Conservation (phyloP, 2,113 vertebrate genomes). For the Cebus imitator region DNA sequence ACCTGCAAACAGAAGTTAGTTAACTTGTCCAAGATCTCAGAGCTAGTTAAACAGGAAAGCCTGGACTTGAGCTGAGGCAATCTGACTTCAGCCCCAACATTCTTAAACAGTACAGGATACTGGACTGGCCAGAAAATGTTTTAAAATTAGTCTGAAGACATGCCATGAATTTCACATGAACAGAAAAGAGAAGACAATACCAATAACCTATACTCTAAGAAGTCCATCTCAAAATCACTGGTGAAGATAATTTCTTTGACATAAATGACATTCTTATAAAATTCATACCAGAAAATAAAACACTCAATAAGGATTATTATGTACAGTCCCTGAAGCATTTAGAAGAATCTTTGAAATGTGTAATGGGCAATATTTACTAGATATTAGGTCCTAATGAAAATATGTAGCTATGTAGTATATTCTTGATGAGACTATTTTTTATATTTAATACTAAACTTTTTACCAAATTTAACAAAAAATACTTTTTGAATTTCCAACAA, state of each 20-base stretch:
- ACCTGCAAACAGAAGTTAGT: background rate
- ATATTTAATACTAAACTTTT: background rate
- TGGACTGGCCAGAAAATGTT: background rate
- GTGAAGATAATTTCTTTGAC: background rate
- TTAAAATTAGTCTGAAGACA: background rate
- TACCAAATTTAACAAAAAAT: slow-evolving; percentile 3
- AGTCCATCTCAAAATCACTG: background rate
- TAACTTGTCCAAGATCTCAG: background rate
- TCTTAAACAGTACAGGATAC: background rate
- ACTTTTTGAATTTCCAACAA: background rate
- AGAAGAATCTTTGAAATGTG: background rate
- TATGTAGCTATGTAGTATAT: background rate
- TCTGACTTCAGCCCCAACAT: background rate
- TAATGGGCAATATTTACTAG: slow-evolving; percentile 30
- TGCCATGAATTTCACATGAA: background rate
- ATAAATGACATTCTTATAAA: background rate
- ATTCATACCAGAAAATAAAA: background rate
- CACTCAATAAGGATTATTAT: background rate
- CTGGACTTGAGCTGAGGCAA: background rate
- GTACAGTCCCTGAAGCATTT: background rate
- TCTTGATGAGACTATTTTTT: background rate
- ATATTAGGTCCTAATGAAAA: background rate
- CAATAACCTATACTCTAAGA: background rate
- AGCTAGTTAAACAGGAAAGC: background rate
- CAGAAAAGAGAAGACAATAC: background rate